Conservation (phyloP, 2,113 vertebrate species). For the Chlorodrepanis virens region DNA sequence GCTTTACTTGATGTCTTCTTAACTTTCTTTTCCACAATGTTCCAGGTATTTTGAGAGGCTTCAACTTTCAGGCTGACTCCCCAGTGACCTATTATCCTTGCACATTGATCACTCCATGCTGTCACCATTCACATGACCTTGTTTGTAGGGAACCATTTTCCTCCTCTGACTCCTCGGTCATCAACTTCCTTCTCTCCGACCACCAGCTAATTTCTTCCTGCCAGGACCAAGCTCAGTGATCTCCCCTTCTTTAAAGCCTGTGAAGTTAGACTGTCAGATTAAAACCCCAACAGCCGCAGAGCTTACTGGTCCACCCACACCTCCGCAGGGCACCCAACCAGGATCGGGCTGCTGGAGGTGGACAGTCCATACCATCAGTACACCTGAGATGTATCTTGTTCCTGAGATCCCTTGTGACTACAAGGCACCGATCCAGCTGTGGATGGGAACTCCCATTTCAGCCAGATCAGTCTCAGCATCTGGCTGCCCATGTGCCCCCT, state of each 20-base stretch:
- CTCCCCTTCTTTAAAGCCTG: not conserved
- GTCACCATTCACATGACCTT: conserved; percentile 18
- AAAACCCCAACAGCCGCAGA: not conserved
- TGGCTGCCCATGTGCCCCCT: not conserved
- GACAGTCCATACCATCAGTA: accelerated
- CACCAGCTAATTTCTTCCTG: not conserved
- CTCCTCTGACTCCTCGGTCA: not conserved
- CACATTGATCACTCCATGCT: not conserved
- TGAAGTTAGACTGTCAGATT: not conserved
- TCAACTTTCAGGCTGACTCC: not conserved
- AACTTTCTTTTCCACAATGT: not conserved
- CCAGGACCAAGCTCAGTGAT: not conserved
- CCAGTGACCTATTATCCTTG: not conserved
- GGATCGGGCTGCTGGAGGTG: not conserved
- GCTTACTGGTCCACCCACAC: not conserved
- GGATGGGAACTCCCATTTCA: not conserved
- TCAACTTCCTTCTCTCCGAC: not conserved
- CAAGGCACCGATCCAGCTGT: not conserved
- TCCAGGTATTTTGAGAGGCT: not conserved
- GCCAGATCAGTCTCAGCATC: not conserved
- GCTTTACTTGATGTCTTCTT: not conserved
- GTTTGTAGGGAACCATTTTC: not conserved
- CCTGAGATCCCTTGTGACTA: not conserved
- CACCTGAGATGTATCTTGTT: not conserved
- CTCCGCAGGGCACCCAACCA: not conserved